phyloP scores from a whole-genome alignment of 2,113 vertebrate species.

The Salvelinus namaycush region DNA sequence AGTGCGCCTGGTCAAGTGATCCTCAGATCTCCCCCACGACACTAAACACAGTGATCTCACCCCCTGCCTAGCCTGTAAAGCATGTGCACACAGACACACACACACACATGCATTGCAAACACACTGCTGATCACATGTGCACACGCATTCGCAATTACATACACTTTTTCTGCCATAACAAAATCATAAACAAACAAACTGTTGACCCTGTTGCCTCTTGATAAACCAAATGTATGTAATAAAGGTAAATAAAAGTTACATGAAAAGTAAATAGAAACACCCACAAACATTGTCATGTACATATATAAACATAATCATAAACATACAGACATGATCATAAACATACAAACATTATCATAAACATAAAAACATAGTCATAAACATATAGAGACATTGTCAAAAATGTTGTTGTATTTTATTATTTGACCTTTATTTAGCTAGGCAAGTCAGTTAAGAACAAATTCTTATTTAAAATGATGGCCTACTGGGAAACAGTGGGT shows the following conservation, averaged over 20 bases:
- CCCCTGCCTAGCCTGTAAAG: neutral
- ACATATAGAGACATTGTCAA: too few relatives aligned
- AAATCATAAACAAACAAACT: neutral
- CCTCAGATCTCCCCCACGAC: constrained; percentile 49
- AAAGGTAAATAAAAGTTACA: neutral
- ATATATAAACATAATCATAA: too few relatives aligned
- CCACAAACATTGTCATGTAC: too few relatives aligned
- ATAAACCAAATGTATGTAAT: neutral
- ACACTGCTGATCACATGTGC: constrained; percentile 10
- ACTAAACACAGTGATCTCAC: constrained; percentile 32
- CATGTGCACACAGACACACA: constrained; percentile 5
- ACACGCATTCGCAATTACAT: neutral
- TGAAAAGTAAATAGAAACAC: too few relatives aligned
- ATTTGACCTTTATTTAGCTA: too few relatives aligned
- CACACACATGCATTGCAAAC: neutral
- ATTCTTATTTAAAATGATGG: too few relatives aligned
- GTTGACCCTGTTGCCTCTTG: neutral
- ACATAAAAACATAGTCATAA: too few relatives aligned
- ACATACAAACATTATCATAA: too few relatives aligned
- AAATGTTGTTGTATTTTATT: too few relatives aligned
- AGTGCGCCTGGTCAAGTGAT: constrained; percentile 59
- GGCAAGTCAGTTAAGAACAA: too few relatives aligned
- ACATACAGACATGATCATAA: too few relatives aligned
- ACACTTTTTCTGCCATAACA: neutral
- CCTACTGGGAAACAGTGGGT: too few relatives aligned